A percentile compares a stretch with the other conserved stretches of the same genome.
Evolutionary conservation across 2,797 vertebrate species (phyloP).

Genomic region (Gobionotothen gibberifrons): DNA sequence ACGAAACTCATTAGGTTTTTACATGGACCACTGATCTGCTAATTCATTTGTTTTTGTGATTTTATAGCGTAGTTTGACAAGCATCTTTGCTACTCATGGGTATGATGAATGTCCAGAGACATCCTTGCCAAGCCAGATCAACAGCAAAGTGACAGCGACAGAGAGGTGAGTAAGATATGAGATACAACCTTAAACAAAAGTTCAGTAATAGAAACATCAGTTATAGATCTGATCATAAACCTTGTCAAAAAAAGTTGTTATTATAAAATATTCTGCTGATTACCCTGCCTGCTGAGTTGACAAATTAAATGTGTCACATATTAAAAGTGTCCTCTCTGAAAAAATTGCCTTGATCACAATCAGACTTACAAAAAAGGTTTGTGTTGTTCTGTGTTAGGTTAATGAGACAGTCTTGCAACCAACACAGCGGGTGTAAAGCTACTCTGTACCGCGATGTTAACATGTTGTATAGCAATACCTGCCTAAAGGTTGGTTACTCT

Average conservation of each 20-base stretch:
- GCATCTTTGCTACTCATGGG: slow-evolving; percentile 28
- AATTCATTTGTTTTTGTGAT: not conserved
- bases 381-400: not conserved
- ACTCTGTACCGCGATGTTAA: not conserved
- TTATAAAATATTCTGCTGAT: not conserved
- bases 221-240: not conserved
- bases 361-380: not conserved
- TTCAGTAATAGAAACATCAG: not conserved
- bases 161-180: slow-evolving; percentile 53
- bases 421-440: not conserved
- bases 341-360: not conserved
- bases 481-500: not conserved
- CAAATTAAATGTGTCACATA: not conserved
- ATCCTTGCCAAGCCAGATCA: slow-evolving; percentile 63
- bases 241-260: not conserved
- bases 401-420: not conserved
- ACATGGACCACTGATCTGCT: not conserved
- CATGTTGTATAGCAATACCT: not conserved
- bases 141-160: slow-evolving; percentile 61
- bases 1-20: too few relatives aligned
- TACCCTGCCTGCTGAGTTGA: not conserved
- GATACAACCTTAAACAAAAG: too few relatives aligned
- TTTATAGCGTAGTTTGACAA: slow-evolving; percentile 46
- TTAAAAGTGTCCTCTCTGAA: not conserved
- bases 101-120: slow-evolving; percentile 71